Percentiles rank a stretch among this genome's conserved stretches.
phyloP scores from a whole-genome alignment of 2,113 vertebrate species.

The Malurus alboscapulatus region DNA sequence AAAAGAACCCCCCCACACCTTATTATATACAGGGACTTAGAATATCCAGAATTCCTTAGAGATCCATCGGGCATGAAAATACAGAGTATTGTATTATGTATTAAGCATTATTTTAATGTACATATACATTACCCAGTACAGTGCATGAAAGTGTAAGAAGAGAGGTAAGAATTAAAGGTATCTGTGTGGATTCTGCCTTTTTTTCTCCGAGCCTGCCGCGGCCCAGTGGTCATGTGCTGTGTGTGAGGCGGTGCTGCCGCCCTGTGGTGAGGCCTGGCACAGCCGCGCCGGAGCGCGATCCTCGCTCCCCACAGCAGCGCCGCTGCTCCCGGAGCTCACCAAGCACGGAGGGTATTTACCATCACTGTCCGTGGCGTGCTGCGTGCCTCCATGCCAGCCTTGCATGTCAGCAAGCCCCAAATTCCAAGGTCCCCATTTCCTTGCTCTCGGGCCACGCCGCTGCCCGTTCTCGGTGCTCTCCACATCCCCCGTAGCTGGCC shows the following conservation, averaged over 20 bases:
- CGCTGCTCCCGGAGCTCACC: background rate
- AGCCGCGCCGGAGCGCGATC: too few species aligned
- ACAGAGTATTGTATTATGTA: too few species aligned
- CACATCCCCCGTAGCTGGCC: too few species aligned
- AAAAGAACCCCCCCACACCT: rapidly evolving
- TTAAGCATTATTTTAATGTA: too few species aligned
- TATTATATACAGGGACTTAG: background rate
- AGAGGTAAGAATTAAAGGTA: rapidly evolving
- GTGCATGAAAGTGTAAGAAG: background rate
- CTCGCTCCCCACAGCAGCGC: too few species aligned
- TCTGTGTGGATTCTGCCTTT: too few species aligned
- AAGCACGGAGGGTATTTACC: background rate
- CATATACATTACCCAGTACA: rapidly evolving
- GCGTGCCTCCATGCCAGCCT: background rate
- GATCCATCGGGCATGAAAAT: rapidly evolving
- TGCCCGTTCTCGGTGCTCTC: background rate
- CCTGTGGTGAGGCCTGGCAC: background rate
- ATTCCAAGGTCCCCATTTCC: background rate
- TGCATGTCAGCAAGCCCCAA: rapidly evolving
- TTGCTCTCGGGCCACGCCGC: rapidly evolving
- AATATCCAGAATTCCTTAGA: background rate
- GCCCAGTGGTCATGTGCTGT: rapidly evolving
- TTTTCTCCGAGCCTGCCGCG: rapidly evolving
- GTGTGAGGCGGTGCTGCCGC: rapidly evolving
- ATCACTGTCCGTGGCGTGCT: too few species aligned